Evolutionary conservation across 2,888 invertebrate species (phyloP), one percentile per base, ranked within the genome.

Genomic region (Eudemis profundana): DNA sequence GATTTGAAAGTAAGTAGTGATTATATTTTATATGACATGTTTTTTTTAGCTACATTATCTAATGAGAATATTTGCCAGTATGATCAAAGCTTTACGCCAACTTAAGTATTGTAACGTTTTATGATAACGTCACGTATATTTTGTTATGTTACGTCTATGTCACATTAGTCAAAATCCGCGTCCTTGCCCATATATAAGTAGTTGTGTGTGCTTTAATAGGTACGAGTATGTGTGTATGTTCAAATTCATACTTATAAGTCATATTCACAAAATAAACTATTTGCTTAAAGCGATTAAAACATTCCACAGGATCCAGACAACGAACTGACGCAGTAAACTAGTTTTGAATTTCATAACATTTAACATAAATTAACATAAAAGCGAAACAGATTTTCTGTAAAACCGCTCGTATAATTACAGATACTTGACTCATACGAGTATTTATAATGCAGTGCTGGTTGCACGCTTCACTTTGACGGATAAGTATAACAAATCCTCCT

Each of bases 361-460:
- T 51, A 59, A 36, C 64, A 57, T 64, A 57, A 59, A 64, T 64
- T 64, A 64, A 46, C 64, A 65, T 65, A 53, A 60, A 65, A 51
- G 46, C 46, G 42, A 53, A 60, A 65, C 65, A 65, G 60, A 65
- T 60, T 65, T 60, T 60, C 65, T 53, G 65, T 59, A 60, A 65
- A 65, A 60, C 46, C 65, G 53, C 21, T 59, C 38, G 59, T 38
- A 53, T 60, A 65, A 65, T 65, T 65, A 53, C 51, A 40, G 60
- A 65, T 53, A 65, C 65, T 65, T 65, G 53, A 51, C 23, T 59
- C 59, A 44, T 64, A 51, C 23, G 53, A 44, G 59, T 59, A 46
- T 60, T 60, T 53, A 65, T 47, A 53, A 60, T 53, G 57, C 51
- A 46, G 46, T 38, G 44, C 27, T 42, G 23, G 21, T 17, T 38